Evolutionary conservation across 2,113 vertebrate genomes (phyloP).

Genomic region (Odocoileus virginianus): DNA sequence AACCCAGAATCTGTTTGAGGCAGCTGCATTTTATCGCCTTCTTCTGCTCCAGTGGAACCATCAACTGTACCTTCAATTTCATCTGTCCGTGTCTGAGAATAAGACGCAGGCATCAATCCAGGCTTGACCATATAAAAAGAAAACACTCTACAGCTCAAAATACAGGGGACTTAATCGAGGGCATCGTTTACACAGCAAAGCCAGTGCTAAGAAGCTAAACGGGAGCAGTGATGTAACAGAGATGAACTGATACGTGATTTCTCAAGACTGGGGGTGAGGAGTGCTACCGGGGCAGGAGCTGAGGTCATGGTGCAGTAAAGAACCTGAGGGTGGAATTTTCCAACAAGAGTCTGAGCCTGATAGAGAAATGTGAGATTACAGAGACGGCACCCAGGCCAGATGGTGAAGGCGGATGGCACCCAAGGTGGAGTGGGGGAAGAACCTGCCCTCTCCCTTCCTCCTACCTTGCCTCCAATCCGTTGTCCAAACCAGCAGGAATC

Average conservation of each 20-base stretch:
- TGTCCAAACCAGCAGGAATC: too few relatives aligned
- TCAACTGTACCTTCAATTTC: neutral
- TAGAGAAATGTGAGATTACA: neutral
- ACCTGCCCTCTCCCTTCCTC: too few relatives aligned
- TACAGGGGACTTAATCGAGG: neutral
- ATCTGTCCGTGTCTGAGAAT: neutral
- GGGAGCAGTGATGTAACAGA: neutral
- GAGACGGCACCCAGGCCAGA: neutral
- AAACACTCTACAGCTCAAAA: too few relatives aligned
- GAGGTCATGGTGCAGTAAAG: neutral
- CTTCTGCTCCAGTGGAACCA: too few relatives aligned
- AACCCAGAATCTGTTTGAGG: accelerated
- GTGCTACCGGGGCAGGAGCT: neutral
- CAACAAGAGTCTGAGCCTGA: neutral
- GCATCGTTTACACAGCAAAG: neutral
- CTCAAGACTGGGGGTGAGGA: neutral
- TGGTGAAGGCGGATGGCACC: accelerated
- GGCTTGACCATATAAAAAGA: neutral
- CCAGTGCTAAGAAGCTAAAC: neutral
- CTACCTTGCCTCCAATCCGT: accelerated
- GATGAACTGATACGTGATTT: accelerated
- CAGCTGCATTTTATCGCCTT: neutral
- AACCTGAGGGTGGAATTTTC: neutral
- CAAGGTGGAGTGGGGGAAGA: too few relatives aligned
- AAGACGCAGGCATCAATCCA: neutral